Conservation (phyloP, 1,140 invertebrate species). For the Heliothis subflexa region DNA sequence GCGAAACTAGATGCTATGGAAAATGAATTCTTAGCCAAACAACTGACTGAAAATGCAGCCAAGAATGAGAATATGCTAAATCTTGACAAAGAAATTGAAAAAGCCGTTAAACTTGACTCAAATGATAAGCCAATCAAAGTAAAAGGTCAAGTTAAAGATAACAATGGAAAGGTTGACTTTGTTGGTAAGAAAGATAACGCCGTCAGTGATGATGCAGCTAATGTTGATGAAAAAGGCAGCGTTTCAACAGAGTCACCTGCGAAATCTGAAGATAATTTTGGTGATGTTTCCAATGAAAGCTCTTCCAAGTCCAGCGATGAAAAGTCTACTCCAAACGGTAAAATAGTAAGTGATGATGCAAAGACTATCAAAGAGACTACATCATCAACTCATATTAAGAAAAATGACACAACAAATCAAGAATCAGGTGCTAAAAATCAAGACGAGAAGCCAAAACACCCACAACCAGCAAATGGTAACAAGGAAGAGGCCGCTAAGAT, state of each 20-base stretch:
- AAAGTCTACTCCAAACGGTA: conserved; percentile 50
- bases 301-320: conserved; percentile 67
- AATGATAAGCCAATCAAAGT: neutral
- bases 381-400: neutral
- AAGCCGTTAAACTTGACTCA: neutral
- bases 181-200: conserved; percentile 62
- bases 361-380: conserved; percentile 34
- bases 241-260: conserved; percentile 66
- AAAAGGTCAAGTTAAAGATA: conserved; percentile 43
- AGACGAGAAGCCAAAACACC: conserved; percentile 8
- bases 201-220: conserved; percentile 32
- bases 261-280: conserved; percentile 80
- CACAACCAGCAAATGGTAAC: neutral
- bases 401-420: neutral
- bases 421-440: neutral
- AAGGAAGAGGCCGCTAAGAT: neutral
- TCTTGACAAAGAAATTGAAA: conserved; percentile 62
- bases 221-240: conserved; percentile 58
- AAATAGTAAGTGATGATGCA: conserved; percentile 31
- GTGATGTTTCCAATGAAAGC: conserved; percentile 76
- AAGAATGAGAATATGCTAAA: conserved; percentile 80
- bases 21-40: conserved; percentile 75
- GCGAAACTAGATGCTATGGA: conserved; percentile 80
- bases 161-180: conserved; percentile 47
- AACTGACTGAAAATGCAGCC: conserved; percentile 63